Evolutionary conservation across 2,113 vertebrate species (phyloP), one percentile per base, ranked within the genome.

Genomic region (Calonectris borealis): DNA sequence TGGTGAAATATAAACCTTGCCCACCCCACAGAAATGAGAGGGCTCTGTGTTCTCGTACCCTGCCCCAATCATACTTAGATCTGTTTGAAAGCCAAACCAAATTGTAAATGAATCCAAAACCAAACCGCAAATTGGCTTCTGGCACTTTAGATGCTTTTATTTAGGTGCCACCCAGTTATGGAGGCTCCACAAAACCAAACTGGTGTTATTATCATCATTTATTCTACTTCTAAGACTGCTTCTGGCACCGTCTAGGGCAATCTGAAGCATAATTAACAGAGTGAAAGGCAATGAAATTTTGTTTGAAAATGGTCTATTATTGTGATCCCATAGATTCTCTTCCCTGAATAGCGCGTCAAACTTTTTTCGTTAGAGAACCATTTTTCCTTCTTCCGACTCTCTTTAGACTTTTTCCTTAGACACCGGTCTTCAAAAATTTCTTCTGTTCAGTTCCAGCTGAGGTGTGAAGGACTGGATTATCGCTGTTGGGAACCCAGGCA

Each of bases 141-240:
- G 94, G 94, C 81, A 10, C 68, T 96, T 97, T 38, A 87, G 76
- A 90, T 89, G 60, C 77, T 91, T 96, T 88, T 93, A 88, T 95
- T 97, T 96, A 92, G 93, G 71, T 97, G 88, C 96, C 97, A 96
- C 94, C 94, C 94, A 93, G 84, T 64, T 96, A 90, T 60, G 88
- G 69, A 94, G 79, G 51, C 83, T 94, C 83, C 83, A 73, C 86
- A 94, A 97, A 97, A 95, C 91, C 96, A 94, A 97, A 71, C 81
- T 78, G 55, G 38, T 91, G 62, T 86, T 93, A 88, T 96, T 78
- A 93, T 91, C 80, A 73, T 88, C 71, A 84, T 94, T 96, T 91
- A 54, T 95, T 93, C 60, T 87, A 52, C 62, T 95, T 90, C 80
- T 97, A 3, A 92, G 73, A 66, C 49, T 92, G 66, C 49, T 93